phyloP scores from a whole-genome alignment of 53 echinoderm and acorn worm genomes.

The Echinarachnius parma region DNA sequence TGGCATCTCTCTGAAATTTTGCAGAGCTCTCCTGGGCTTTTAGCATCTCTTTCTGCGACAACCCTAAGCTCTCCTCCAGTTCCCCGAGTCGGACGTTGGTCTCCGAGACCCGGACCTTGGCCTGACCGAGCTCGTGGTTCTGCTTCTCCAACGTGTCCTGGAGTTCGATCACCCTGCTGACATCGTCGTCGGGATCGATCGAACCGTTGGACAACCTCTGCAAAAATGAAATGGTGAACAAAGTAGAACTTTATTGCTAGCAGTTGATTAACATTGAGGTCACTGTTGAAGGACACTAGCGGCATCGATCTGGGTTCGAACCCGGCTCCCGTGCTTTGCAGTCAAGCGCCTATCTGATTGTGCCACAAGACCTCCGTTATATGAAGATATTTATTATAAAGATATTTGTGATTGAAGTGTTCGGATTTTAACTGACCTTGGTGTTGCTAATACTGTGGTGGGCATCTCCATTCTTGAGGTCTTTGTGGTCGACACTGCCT shows the following conservation, averaged over 20 bases:
- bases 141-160: conserved; percentile 89
- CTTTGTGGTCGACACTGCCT: conserved; percentile 12
- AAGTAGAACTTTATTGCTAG: too few relatives aligned
- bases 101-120: conserved; percentile 64
- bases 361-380: too few relatives aligned
- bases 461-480: conserved; percentile 35
- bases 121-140: conserved; percentile 72
- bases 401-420: too few relatives aligned
- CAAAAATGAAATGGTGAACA: background rate
- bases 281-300: too few relatives aligned
- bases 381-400: too few relatives aligned
- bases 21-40: conserved; percentile 74
- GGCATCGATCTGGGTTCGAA: too few relatives aligned
- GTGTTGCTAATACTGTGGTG: conserved; percentile 28
- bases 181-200: conserved; percentile 87
- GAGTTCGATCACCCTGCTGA: conserved; percentile 81
- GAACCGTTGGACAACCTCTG: conserved; percentile 95
- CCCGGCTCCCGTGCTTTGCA: too few relatives aligned
- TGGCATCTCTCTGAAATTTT: conserved; percentile 83
- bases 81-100: conserved; percentile 60
- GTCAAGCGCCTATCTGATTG: too few relatives aligned
- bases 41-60: conserved; percentile 80
- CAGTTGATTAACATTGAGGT: too few relatives aligned
- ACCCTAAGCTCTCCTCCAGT: conserved; percentile 73
- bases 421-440: too few relatives aligned